Conservation (phyloP, 2,113 vertebrate genomes). For the Neotragus moschatus region DNA sequence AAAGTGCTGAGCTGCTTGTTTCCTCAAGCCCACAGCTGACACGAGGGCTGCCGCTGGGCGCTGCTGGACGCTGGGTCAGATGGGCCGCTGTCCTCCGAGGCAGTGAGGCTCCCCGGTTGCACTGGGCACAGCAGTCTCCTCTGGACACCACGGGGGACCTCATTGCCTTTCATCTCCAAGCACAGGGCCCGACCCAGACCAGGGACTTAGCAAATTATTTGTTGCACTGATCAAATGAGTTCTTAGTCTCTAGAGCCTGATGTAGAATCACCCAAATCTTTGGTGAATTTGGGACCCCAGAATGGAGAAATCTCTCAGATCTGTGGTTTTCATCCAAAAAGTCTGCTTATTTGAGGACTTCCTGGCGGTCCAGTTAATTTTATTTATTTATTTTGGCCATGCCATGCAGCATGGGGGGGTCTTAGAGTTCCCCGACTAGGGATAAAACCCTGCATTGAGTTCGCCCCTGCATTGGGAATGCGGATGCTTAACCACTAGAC, state of each 20-base stretch:
- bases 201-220: background rate
- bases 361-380: background rate
- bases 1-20: background rate
- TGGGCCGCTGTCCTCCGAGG: accelerated
- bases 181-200: background rate
- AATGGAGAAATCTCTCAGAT: background rate
- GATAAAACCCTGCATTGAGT: background rate
- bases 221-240: background rate
- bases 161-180: background rate
- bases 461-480: background rate
- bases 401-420: background rate
- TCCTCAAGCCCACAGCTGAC: background rate
- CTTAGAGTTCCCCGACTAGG: background rate
- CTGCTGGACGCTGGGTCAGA: background rate
- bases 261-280: background rate
- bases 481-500: background rate
- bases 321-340: background rate
- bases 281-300: background rate
- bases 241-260: background rate
- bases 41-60: background rate
- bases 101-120: background rate
- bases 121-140: background rate
- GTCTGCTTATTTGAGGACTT: background rate
- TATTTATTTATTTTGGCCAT: background rate
- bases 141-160: background rate